Evolutionary conservation across 2,797 vertebrate genomes (phyloP).

Genomic region (Carapus acus): DNA sequence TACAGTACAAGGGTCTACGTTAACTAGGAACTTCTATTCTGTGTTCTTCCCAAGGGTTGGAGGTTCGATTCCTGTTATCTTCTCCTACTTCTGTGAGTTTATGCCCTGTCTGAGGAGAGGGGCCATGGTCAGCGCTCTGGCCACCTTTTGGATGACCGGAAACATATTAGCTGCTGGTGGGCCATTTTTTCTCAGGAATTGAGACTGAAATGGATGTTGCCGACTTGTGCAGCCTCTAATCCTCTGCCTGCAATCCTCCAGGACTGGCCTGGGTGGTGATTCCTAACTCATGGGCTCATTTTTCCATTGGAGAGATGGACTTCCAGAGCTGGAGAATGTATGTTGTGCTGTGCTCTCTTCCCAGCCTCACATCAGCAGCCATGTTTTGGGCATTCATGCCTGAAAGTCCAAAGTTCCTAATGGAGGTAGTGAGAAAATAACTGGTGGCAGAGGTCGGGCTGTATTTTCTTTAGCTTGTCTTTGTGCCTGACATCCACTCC

Average conservation of each 20-base stretch:
- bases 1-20: no score
- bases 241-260: constrained; percentile 15
- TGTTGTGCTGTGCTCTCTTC: constrained; percentile 73
- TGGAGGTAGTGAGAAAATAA: constrained; percentile 63
- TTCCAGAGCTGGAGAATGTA: constrained; percentile 76
- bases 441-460: no score
- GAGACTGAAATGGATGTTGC: neutral
- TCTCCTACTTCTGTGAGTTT: constrained; percentile 80
- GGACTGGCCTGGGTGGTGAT: constrained; percentile 76
- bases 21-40: neutral
- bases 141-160: constrained; percentile 79
- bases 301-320: constrained; percentile 53
- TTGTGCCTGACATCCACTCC: neutral
- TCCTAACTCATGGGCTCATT: constrained; percentile 54
- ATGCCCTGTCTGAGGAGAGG: constrained; percentile 70
- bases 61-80: constrained; percentile 75
- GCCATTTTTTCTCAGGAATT: constrained; percentile 2
- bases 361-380: constrained; percentile 71
- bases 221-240: no score
- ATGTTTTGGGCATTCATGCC: constrained; percentile 70
- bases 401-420: constrained; percentile 76
- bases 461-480: no score
- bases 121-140: constrained; percentile 73
- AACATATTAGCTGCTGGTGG: constrained; percentile 76
- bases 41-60: constrained; percentile 62